phyloP scores from a whole-genome alignment of 2,888 invertebrate genomes.

The Elmis aenea region DNA sequence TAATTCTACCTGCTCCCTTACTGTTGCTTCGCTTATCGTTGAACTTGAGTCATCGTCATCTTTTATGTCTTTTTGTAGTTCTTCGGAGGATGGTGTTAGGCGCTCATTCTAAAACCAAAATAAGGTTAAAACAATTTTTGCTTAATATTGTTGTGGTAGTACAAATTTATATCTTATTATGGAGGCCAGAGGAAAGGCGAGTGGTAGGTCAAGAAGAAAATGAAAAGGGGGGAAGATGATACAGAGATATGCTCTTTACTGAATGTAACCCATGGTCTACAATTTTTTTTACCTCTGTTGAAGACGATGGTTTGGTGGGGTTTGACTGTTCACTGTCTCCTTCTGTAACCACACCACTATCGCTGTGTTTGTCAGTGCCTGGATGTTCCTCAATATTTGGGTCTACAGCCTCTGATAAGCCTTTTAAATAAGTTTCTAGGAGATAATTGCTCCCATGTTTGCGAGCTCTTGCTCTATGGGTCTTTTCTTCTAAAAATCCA shows the following conservation, averaged over 20 bases:
- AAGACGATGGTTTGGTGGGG: constrained; percentile 36
- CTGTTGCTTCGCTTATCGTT: constrained; percentile 52
- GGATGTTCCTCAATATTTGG: constrained; percentile 36
- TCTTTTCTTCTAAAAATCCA: constrained; percentile 71
- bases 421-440: constrained; percentile 68
- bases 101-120: constrained; percentile 30
- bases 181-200: no score
- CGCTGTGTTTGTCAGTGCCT: constrained; percentile 62
- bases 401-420: constrained; percentile 49
- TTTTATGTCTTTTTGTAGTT: constrained; percentile 38
- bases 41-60: constrained; percentile 43
- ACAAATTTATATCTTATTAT: no score
- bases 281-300: constrained; percentile 39
- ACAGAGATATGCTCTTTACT: no score
- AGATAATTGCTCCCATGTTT: constrained; percentile 77
- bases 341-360: constrained; percentile 65
- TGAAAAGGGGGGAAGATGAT: no score
- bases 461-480: constrained; percentile 66
- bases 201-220: no score
- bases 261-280: no score
- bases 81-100: constrained; percentile 43
- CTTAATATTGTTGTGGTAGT: no score
- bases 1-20: constrained; percentile 62
- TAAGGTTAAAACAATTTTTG: background rate
- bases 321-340: constrained; percentile 53